Base-by-base conservation (phyloP, 2,113 vertebrate species). In the Clarias macrocephalus region DNA sequence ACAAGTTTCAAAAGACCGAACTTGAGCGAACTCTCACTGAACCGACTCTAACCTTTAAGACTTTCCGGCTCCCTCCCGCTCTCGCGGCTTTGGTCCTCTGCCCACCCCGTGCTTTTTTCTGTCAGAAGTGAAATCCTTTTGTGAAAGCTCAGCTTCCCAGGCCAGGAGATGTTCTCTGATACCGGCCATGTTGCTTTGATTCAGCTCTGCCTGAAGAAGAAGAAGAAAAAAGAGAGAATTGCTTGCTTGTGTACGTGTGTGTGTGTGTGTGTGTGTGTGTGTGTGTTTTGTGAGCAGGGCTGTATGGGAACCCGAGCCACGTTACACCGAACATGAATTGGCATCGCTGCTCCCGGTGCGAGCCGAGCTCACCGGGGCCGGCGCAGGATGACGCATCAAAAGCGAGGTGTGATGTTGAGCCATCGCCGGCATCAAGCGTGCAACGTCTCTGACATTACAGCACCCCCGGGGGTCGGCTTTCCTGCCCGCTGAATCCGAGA, bases 351-450 rank as follows among this genome's bases (percentile, higher is more conserved):
- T 75, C 75, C 59, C 10, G 12, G 80, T 52, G 57, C 54, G 86
- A 83, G 37, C 76, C 48, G 84, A 65, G 72, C 11, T 15, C 80
- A 77, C 66, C 82, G 48, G 84, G 73, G 21, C 66, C 70, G 15
- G 62, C 18, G 42, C 68, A 54, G 28, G 56, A 76, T 81, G 85
- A 90, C 76, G 68, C 87, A 86, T 90, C 84, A 86, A 80, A 86
- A 81, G 77, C 86, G 28, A 54, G 28, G 72, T 54, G 80, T n/a
- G 59, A 81, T 84, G 75, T 84, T 52, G 73, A 84, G 13, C 87
- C 84, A 83, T 79, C 72, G 85, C 15, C 77, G 33, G 72, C 75
- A 48, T 65, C 82, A 23, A 82, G 80, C 60, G 80, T 60, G 66
- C 63, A 82, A 75, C 80, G 19, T 42, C 66, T 63, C 80, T 37